Percentiles rank a stretch among this genome's conserved stretches.
These are phyloP conservation scores for Vanessa cardui DNA, from an alignment of 2,888 invertebrate species.

Conservation along the genomic window DNA sequence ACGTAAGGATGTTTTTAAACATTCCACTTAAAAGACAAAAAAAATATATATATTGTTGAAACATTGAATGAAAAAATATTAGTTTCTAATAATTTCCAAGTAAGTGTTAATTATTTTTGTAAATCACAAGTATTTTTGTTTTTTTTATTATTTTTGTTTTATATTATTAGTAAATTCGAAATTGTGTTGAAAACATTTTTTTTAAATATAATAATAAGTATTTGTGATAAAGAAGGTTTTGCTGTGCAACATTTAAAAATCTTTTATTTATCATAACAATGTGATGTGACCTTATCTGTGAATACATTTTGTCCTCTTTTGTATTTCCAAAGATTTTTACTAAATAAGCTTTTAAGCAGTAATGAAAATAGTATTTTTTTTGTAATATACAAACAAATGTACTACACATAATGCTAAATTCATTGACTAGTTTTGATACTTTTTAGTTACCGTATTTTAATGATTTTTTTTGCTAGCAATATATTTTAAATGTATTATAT, in stretches of 20 bases:
- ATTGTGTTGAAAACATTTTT: conserved; percentile 11
- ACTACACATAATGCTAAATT: not conserved
- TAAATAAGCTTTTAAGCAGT: not conserved
- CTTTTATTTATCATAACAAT: not conserved
- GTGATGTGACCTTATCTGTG: not conserved
- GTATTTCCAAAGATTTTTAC: conserved; percentile 8
- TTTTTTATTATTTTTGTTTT: too few species aligned
- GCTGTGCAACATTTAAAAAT: not conserved
- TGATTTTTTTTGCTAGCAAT: too few species aligned
- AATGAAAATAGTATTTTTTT: not conserved
- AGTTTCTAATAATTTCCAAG: not conserved
- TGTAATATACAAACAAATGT: not conserved
- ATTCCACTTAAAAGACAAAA: conserved; percentile 21
- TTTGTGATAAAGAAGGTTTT: conserved; percentile 8
- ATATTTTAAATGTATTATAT: not conserved
- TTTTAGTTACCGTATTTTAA: conserved; percentile 5
- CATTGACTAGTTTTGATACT: not conserved
- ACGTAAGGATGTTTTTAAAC: conserved; percentile 11
- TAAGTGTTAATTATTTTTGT: conserved; percentile 9
- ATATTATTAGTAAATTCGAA: not conserved
- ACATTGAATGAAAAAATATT: not conserved
- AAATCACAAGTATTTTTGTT: conserved; percentile 1
- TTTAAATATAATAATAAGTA: not conserved
- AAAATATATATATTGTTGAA: not conserved
- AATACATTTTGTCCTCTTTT: conserved; percentile 11